phyloP scores from a whole-genome alignment of 1,140 invertebrate genomes.

The Drosophila nannoptera region DNA sequence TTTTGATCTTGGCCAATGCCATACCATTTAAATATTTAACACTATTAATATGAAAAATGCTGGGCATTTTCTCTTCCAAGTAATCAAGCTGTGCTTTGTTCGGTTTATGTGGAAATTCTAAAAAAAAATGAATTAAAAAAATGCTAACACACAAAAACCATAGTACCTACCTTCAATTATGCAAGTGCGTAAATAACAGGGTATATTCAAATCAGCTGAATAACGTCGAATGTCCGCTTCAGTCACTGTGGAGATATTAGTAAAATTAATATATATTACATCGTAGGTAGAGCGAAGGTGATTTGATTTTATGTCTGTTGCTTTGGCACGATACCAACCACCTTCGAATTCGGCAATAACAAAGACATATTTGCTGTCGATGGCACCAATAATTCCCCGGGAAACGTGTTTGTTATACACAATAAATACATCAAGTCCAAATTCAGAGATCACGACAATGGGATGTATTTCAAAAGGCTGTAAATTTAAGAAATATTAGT shows the following conservation, averaged over 20 bases:
- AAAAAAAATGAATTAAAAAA: not conserved
- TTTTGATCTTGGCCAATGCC: slow-evolving; percentile 33
- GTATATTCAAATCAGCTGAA: slow-evolving; percentile 40
- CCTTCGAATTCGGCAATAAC: slow-evolving; percentile 53
- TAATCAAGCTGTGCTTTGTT: slow-evolving; percentile 37
- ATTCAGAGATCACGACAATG: not conserved
- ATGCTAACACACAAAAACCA: not conserved
- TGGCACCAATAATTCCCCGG: slow-evolving; percentile 59
- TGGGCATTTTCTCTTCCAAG: slow-evolving; percentile 30
- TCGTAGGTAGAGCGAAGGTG: slow-evolving; percentile 8
- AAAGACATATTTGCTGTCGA: slow-evolving; percentile 40
- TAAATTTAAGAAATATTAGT: not conserved
- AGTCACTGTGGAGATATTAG: slow-evolving; percentile 41
- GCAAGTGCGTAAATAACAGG: slow-evolving; percentile 60
- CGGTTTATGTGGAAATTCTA: slow-evolving; percentile 48
- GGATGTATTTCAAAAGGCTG: slow-evolving; percentile 48
- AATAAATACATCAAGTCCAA: slow-evolving; percentile 47
- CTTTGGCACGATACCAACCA: slow-evolving; percentile 57
- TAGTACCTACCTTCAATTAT: slow-evolving; percentile 54
- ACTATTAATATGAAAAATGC: slow-evolving; percentile 41
- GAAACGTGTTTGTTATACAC: slow-evolving; percentile 49
- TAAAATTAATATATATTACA: slow-evolving; percentile 57
- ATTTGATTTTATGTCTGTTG: slow-evolving; percentile 41
- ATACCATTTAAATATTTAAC: slow-evolving; percentile 43
- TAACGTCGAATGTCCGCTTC: slow-evolving; percentile 56